Conservation (phyloP, 1,140 invertebrate species). For the Lepidurus packardi region DNA sequence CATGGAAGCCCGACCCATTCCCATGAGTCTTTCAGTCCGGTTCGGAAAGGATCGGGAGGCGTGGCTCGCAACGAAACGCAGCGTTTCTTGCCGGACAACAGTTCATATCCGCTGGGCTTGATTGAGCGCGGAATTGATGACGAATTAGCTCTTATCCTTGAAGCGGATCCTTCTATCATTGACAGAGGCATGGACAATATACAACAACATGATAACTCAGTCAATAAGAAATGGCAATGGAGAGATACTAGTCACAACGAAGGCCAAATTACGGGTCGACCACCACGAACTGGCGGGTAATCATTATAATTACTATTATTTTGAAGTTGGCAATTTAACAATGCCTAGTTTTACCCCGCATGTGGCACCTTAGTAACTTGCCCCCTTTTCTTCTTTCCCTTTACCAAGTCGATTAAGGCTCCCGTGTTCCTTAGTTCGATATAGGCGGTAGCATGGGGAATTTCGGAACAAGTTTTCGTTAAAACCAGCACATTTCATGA, state of each 20-base stretch:
- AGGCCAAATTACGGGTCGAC: constrained; percentile 24
- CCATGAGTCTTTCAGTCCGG: neutral
- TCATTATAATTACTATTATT: neutral
- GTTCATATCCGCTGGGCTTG: constrained; percentile 23
- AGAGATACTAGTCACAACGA: neutral
- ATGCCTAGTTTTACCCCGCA: neutral
- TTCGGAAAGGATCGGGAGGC: neutral
- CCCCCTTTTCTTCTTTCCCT: too few relatives aligned
- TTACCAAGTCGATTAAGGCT: too few relatives aligned
- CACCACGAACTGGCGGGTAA: constrained; percentile 15
- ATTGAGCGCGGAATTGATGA: constrained; percentile 53
- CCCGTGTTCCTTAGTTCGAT: too few relatives aligned
- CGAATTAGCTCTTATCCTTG: constrained; percentile 56
- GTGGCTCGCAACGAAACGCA: neutral
- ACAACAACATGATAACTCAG: constrained; percentile 24
- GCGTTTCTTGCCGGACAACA: neutral
- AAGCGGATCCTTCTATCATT: constrained; percentile 57
- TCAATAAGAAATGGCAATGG: constrained; percentile 1
- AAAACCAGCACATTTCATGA: too few relatives aligned
- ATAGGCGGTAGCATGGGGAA: too few relatives aligned
- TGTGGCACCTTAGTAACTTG: neutral
- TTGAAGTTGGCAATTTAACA: neutral
- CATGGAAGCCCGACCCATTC: constrained; percentile 29
- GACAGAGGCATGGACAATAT: constrained; percentile 41
- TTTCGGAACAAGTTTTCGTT: too few relatives aligned